A percentile compares a stretch with the other conserved stretches of the same genome.
Evolutionary conservation across 2,797 vertebrate genomes (phyloP).

Genomic region (Lateolabrax maculatus): DNA sequence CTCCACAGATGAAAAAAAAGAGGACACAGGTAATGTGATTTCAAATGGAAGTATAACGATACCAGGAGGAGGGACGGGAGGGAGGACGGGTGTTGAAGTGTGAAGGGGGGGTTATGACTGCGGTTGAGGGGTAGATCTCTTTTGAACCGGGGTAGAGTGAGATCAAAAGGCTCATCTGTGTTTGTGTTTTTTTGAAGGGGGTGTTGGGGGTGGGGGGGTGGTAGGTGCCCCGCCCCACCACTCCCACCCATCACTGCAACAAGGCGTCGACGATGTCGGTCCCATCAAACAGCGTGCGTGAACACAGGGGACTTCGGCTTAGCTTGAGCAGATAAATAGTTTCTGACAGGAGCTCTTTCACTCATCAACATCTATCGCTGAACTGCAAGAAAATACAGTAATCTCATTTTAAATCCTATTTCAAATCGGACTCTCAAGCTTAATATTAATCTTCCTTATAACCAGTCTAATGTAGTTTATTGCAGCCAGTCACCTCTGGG

Average conservation of each 20-base stretch:
- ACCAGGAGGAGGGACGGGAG: slow-evolving; percentile 24
- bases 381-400: background rate
- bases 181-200: slow-evolving; percentile 19
- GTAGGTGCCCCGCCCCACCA: slow-evolving; percentile 45
- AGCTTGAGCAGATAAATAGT: slow-evolving; percentile 20
- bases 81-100: slow-evolving; percentile 29
- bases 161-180: slow-evolving; percentile 70
- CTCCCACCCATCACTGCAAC: slow-evolving; percentile 60
- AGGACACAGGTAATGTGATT: slow-evolving; percentile 73
- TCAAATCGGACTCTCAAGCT: background rate
- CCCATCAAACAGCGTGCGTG: slow-evolving; percentile 42
- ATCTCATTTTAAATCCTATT: background rate
- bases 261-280: slow-evolving; percentile 40
- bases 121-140: slow-evolving; percentile 42
- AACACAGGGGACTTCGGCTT: slow-evolving; percentile 29
- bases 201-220: background rate
- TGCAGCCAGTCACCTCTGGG: background rate
- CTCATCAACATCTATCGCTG: slow-evolving; percentile 11
- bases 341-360: slow-evolving; percentile 20
- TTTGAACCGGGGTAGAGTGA: slow-evolving; percentile 60
- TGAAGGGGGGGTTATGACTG: slow-evolving; percentile 36
- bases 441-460: background rate
- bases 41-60: slow-evolving; percentile 64
- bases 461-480: background rate
- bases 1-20: slow-evolving; percentile 48